Evolutionary conservation across 2,797 vertebrate species (phyloP).

Genomic region (Spinus pinus): DNA sequence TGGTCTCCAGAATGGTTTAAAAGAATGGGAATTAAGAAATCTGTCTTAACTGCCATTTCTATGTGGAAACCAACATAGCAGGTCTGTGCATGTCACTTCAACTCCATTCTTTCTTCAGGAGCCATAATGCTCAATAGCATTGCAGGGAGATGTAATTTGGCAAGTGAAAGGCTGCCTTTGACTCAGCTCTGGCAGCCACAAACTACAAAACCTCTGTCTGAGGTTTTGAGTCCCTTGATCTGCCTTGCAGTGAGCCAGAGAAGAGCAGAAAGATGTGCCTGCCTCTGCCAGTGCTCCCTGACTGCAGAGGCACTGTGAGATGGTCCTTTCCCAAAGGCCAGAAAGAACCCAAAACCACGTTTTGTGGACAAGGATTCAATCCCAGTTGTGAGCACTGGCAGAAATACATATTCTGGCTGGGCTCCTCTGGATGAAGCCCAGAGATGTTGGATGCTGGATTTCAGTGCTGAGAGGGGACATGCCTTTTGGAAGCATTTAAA

Average conservation of each 20-base stretch:
- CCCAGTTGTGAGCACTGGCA: neutral
- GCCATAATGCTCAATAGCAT: neutral
- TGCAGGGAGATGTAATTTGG: neutral
- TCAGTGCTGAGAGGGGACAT: neutral
- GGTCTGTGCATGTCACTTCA: neutral
- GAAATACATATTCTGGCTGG: neutral
- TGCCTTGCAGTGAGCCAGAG: neutral
- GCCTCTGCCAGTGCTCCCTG: neutral
- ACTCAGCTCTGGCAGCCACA: neutral
- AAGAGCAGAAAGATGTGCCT: neutral
- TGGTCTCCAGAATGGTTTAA: neutral
- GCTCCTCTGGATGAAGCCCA: neutral
- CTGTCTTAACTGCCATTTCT: neutral
- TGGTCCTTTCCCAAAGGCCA: neutral
- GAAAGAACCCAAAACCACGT: neutral
- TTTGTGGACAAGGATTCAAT: neutral
- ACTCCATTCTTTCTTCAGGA: neutral
- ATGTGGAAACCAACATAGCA: fast-evolving
- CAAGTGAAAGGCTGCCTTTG: neutral
- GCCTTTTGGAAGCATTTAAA: neutral
- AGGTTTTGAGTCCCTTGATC: neutral
- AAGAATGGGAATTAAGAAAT: neutral
- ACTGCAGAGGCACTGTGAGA: neutral
- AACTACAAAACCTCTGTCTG: neutral
- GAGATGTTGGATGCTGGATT: neutral